Base-by-base conservation (phyloP, 2,113 vertebrate species). In the Himantopus leucocephalus region DNA sequence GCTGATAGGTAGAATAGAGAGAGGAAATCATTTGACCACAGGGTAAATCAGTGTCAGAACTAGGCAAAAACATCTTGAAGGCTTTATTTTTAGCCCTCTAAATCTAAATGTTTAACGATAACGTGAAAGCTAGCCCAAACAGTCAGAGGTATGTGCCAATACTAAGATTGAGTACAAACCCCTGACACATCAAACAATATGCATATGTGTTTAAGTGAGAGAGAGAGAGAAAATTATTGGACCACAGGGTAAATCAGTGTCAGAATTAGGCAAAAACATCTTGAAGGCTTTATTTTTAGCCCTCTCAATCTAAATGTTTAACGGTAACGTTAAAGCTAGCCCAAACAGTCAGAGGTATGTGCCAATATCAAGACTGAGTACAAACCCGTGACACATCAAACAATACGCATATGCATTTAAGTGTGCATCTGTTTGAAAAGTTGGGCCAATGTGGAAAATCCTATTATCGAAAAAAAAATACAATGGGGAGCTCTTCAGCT, bases 381-480 rank as follows among this genome's bases (percentile, higher is more conserved):
- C 70, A 93, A 87, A 68, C 17, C 34, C 27, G 48, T 53, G 70
- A 82, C 52, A 90, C 45, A 85, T 59, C 52, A 88, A 67, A 94
- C 62, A 86, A 73, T 32, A 85, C 8, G 9, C 24, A 6, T 47
- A 52, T 71, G 35, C 59, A 39, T 96, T 93, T 29, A 94, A 92
- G 56, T 14, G 88, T 86, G 83, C 73, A 79, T 93, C 68, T 85
- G 70, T 55, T 68, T 68, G 48, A 81, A 52, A 93, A 93, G 52
- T 47, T 95, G 68, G 88, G 59, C 41, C 56, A 91, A 85, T 5
- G 45, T 71, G 63, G 71, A 96, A 96, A 95, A 96, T 94, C 72
- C 85, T 85, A 56, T 94, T 91, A 95, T 29, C 5, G 60, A 15
- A 29, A 68, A 72, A 67, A 58, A 90, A 75, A 43, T 43, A 83